Percentiles rank a stretch among this genome's conserved stretches.
These are phyloP conservation scores for Blera fallax DNA, from an alignment of 2,888 invertebrate genomes.

Conservation along the genomic window DNA sequence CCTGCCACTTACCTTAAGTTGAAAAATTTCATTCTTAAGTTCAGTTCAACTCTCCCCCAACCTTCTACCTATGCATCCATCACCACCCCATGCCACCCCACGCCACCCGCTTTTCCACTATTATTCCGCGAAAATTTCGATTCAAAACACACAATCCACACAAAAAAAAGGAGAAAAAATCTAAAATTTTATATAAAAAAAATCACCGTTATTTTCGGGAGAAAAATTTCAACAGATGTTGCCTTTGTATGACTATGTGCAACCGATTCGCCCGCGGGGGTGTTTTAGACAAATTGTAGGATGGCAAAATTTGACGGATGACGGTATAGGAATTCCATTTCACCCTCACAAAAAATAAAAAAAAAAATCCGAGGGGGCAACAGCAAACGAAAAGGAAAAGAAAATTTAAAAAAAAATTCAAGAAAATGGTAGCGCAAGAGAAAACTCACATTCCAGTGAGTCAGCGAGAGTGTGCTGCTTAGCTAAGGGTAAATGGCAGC, in stretches of 20 bases:
- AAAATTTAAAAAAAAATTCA: conserved; percentile 6
- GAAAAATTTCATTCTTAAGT: background rate
- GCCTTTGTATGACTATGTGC: conserved; percentile 40
- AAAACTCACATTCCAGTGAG: conserved; percentile 54
- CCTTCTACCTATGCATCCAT: background rate
- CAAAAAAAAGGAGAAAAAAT: background rate
- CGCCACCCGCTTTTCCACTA: too few relatives aligned
- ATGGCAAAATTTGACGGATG: conserved; percentile 61
- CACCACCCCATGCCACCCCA: background rate
- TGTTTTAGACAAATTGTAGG: conserved; percentile 61
- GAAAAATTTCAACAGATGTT: conserved; percentile 57
- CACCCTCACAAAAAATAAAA: background rate
- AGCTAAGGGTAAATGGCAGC: conserved; percentile 22
- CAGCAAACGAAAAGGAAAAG: background rate
- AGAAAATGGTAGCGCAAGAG: conserved; percentile 53
- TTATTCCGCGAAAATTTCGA: conserved; percentile 15
- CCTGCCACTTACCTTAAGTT: conserved; percentile 6
- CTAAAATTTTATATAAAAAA: background rate
- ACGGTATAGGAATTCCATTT: conserved; percentile 63
- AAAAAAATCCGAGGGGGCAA: background rate
- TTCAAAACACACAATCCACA: conserved; percentile 2
- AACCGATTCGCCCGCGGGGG: conserved; percentile 37
- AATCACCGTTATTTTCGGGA: conserved; percentile 10
- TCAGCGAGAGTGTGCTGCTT: conserved; percentile 41
- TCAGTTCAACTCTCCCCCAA: background rate